These are phyloP conservation scores for Aldabrachelys gigantea DNA, from an alignment of 2,113 vertebrate genomes.

Conservation along the genomic window DNA sequence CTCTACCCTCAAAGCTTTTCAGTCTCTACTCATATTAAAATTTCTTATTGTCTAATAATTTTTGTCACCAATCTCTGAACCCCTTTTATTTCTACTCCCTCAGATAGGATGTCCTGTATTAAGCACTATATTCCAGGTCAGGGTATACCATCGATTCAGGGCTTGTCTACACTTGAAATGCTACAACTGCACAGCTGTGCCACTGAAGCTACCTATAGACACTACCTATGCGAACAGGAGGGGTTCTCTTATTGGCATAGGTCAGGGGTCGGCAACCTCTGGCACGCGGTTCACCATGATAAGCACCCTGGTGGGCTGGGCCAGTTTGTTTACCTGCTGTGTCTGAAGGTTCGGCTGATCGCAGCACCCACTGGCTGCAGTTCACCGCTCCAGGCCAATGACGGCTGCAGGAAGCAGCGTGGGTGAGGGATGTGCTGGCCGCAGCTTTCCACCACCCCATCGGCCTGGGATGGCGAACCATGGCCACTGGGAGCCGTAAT, in stretches of 20 bases:
- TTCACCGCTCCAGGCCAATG: too few relatives aligned
- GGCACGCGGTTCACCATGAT: too few relatives aligned
- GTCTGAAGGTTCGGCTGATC: too few relatives aligned
- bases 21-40: background rate
- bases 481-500: too few relatives aligned
- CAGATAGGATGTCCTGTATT: background rate
- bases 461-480: too few relatives aligned
- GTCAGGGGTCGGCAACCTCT: background rate
- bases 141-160: background rate
- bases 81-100: background rate
- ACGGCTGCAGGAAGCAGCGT: too few relatives aligned
- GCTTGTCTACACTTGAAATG: background rate
- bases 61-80: background rate
- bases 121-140: background rate
- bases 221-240: background rate
- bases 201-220: background rate
- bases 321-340: too few relatives aligned
- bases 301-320: too few relatives aligned
- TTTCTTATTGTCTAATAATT: background rate
- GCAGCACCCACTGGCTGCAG: too few relatives aligned
- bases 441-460: too few relatives aligned
- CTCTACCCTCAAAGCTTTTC: background rate
- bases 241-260: background rate
- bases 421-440: too few relatives aligned
- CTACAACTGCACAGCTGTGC: background rate